Percentiles rank a stretch among this genome's conserved stretches.
Conservation (phyloP, 2,113 vertebrate species). For the Cyanoliseus patagonus region DNA sequence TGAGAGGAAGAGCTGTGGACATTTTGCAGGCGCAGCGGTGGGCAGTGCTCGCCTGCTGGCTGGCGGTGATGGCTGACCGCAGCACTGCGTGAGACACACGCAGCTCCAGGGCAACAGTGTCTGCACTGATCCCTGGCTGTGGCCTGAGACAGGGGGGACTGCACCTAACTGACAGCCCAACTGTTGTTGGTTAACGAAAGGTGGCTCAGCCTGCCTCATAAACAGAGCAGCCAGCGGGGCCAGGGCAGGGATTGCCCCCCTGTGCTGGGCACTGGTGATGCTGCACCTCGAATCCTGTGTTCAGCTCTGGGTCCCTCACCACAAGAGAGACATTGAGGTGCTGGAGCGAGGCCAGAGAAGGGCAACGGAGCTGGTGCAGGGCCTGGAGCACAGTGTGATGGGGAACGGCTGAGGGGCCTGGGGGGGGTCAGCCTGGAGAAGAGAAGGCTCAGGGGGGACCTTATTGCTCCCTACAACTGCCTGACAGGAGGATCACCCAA, state of each 20-base stretch:
- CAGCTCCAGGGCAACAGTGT: background rate
- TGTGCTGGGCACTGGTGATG: background rate
- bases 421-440: background rate
- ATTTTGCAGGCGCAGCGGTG: background rate
- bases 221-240: background rate
- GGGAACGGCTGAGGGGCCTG: background rate
- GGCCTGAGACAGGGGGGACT: background rate
- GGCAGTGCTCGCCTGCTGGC: background rate
- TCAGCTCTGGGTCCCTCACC: background rate
- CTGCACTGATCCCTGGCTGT: accelerated
- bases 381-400: background rate
- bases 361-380: background rate
- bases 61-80: background rate
- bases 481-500: accelerated
- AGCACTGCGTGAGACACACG: background rate
- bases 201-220: background rate
- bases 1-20: background rate
- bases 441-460: background rate
- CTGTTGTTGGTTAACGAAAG: background rate
- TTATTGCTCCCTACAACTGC: background rate
- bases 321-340: background rate
- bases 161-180: background rate
- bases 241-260: background rate
- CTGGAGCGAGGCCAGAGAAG: background rate
- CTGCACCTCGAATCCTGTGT: background rate